These are phyloP conservation scores for Clarias platycephalus DNA, from an alignment of 2,797 vertebrate species.

Conservation along the genomic window DNA sequence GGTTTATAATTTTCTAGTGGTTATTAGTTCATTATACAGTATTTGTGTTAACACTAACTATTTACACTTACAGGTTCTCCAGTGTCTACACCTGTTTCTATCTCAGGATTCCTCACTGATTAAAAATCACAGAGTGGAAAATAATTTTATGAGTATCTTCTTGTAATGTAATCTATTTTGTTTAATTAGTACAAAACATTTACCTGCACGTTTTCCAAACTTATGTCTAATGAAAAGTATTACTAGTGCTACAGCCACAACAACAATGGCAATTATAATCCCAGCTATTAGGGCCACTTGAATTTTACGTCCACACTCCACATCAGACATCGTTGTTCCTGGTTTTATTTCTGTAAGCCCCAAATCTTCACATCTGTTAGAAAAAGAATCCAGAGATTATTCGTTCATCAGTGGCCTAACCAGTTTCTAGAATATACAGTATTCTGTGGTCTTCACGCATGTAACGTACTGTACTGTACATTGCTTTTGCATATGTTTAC, in stretches of 20 bases:
- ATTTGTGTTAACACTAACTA: not conserved
- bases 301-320: conserved; percentile 39
- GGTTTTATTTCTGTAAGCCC: conserved; percentile 33
- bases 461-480: no score
- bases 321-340: conserved; percentile 54
- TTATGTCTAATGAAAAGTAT: not conserved
- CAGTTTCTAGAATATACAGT: not conserved
- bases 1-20: no score
- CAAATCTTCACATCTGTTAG: conserved; percentile 56
- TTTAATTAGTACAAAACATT: not conserved
- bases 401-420: not conserved
- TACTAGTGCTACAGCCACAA: no score
- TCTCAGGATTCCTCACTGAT: not conserved
- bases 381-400: conserved; percentile 8
- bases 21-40: not conserved
- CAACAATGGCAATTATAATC: not conserved
- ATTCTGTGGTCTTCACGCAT: not conserved
- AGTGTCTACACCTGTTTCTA: not conserved
- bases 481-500: not conserved
- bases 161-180: not conserved
- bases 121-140: not conserved
- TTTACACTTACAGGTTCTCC: not conserved
- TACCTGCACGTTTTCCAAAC: not conserved
- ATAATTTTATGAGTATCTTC: not conserved
- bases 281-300: not conserved